Conservation (phyloP, 2,113 vertebrate genomes). For the Megaceryle maxima region DNA sequence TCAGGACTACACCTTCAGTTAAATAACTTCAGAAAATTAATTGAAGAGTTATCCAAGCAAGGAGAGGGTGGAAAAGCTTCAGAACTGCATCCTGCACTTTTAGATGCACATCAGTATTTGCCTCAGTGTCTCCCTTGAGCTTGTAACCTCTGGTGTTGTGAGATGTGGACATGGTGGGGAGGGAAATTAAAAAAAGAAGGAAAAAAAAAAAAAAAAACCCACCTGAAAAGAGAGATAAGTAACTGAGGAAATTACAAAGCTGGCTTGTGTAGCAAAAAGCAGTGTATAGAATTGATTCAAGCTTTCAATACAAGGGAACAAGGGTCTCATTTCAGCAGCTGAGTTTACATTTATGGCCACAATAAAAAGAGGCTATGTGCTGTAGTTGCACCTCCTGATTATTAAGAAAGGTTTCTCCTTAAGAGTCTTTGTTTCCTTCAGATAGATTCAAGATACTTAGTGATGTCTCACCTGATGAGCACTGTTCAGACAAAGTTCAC, state of each 20-base stretch:
- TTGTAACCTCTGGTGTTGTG: neutral
- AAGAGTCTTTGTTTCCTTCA: neutral
- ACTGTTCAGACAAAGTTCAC: neutral
- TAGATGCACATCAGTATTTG: neutral
- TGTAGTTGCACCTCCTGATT: neutral
- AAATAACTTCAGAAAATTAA: slow-evolving; percentile 47
- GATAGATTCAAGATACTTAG: neutral
- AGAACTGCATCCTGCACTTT: neutral
- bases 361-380: neutral
- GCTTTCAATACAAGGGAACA: neutral
- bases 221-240: neutral
- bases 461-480: neutral
- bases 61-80: neutral
- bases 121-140: neutral
- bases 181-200: neutral
- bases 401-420: neutral
- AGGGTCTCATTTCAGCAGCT: neutral
- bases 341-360: neutral
- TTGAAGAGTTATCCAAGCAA: slow-evolving; percentile 26
- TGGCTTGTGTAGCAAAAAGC: neutral
- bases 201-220: neutral
- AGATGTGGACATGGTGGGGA: neutral
- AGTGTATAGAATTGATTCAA: neutral
- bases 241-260: neutral
- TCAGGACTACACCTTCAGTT: slow-evolving; percentile 14